These are phyloP conservation scores for Phoxinus dragarum DNA, from an alignment of 2,797 vertebrate species.

Conservation along the genomic window DNA sequence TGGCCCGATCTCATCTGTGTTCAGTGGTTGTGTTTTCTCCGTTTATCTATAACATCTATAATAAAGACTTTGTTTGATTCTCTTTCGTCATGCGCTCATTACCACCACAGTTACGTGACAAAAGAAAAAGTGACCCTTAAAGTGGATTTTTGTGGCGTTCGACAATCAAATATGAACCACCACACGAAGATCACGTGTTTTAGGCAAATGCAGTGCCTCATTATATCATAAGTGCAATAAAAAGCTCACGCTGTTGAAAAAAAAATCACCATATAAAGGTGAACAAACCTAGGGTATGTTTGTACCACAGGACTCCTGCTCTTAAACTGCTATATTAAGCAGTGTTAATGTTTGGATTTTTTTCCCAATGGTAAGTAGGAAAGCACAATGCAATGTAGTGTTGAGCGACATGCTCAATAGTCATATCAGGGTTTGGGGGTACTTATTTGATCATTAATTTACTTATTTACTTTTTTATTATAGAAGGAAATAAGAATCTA, in stretches of 20 bases:
- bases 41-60: too few species aligned
- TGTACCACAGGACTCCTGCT: background rate
- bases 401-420: too few species aligned
- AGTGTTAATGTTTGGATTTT: background rate
- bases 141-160: background rate
- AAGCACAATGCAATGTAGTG: background rate
- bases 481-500: too few species aligned
- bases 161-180: background rate
- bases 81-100: too few species aligned
- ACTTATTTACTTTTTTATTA: too few species aligned
- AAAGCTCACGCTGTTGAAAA: background rate
- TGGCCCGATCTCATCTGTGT: too few species aligned
- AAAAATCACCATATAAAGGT: background rate
- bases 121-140: too few species aligned
- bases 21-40: too few species aligned
- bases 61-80: too few species aligned
- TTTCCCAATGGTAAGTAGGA: background rate
- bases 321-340: background rate
- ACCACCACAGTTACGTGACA: too few species aligned
- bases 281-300: background rate
- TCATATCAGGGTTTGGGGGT: too few species aligned
- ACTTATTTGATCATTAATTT: too few species aligned
- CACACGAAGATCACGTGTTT: background rate
- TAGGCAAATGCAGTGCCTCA: background rate
- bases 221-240: background rate